Conservation (phyloP, 2,113 vertebrate species). For the Ptychochromis oligacanthus region DNA sequence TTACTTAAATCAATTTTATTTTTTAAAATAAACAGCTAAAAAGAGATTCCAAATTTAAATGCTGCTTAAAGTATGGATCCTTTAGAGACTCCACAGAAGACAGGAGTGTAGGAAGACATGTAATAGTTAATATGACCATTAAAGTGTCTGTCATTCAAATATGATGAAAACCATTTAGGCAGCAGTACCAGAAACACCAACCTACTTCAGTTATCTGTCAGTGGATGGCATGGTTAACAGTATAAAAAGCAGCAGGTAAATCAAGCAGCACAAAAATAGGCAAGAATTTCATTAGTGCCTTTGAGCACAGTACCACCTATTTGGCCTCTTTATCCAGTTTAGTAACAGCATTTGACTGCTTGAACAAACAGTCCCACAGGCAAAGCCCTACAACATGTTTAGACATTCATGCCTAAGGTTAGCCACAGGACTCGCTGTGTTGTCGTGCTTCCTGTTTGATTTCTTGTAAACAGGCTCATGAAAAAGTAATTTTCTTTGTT, state of each 20-base stretch:
- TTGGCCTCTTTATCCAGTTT: not conserved
- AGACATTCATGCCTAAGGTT: conserved; percentile 35
- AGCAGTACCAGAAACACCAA: not conserved
- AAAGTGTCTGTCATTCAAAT: not conserved
- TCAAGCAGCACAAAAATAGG: not conserved
- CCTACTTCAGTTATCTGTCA: not conserved
- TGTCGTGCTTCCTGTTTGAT: conserved; percentile 18
- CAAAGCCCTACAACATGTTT: conserved; percentile 2
- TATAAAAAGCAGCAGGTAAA: not conserved
- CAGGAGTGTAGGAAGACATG: no score
- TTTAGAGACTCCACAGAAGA: not conserved
- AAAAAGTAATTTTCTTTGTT: not conserved
- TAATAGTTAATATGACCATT: no score
- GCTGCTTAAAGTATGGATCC: not conserved
- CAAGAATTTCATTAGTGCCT: not conserved
- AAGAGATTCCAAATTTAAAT: not conserved
- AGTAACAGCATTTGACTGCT: not conserved
- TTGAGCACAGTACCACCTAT: not conserved
- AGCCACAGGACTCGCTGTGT: conserved; percentile 11
- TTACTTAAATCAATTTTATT: not conserved
- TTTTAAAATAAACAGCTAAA: not conserved
- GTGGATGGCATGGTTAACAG: not conserved
- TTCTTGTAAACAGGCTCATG: not conserved
- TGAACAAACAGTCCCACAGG: conserved; percentile 6
- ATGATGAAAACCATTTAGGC: not conserved